Evolutionary conservation across 2,888 invertebrate species (phyloP).

Genomic region (Spicauda simplicius): DNA sequence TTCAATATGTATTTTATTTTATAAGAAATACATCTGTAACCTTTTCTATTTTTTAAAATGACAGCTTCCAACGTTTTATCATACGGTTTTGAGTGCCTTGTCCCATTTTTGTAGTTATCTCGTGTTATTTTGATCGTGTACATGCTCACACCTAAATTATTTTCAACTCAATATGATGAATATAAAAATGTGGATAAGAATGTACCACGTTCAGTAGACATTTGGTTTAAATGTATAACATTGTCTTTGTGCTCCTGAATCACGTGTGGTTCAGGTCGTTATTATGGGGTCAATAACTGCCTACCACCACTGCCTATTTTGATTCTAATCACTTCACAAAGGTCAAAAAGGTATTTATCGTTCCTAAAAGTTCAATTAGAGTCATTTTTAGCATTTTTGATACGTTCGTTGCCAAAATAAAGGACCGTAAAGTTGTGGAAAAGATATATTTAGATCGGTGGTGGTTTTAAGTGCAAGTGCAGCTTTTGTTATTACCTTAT

Average conservation of each 20-base stretch:
- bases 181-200: constrained; percentile 1
- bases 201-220: not conserved
- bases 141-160: constrained; percentile 21
- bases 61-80: constrained; percentile 43
- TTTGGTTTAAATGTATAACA: constrained; percentile 21
- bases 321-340: constrained; percentile 45
- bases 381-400: constrained; percentile 3
- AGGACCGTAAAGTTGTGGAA: constrained; percentile 18
- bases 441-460: constrained; percentile 43
- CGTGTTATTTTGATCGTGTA: constrained; percentile 30
- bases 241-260: constrained; percentile 69
- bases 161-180: not conserved
- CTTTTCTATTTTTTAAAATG: constrained; percentile 34
- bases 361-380: constrained; percentile 10
- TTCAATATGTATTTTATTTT: constrained; percentile 49
- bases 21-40: constrained; percentile 19
- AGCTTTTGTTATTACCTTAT: constrained; percentile 44
- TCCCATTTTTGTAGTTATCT: constrained; percentile 39
- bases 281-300: constrained; percentile 82
- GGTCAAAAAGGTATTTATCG: constrained; percentile 38
- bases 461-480: constrained; percentile 57
- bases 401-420: not conserved
- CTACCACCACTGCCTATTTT: constrained; percentile 59
- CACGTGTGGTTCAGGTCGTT: constrained; percentile 80
- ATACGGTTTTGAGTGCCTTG: constrained; percentile 43